A percentile compares a stretch with the other conserved stretches of the same genome.
Evolutionary conservation across 2,113 vertebrate species (phyloP).

Genomic region (Pangasianodon hypophthalmus): DNA sequence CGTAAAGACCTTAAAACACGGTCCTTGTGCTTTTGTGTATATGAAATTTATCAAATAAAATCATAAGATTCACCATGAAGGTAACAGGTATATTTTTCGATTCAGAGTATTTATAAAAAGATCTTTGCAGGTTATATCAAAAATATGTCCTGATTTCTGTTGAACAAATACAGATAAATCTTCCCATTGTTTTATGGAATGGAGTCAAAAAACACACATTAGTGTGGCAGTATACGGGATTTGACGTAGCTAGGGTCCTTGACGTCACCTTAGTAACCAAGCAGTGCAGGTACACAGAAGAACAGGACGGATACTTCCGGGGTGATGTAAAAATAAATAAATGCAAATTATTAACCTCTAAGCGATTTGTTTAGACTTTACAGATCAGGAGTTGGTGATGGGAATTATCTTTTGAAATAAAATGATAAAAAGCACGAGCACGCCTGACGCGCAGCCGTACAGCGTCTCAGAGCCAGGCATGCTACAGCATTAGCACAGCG

Average conservation of each 20-base stretch:
- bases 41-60: no score
- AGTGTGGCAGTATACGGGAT: not conserved
- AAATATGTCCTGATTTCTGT: no score
- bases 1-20: no score
- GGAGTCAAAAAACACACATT: no score
- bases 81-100: no score
- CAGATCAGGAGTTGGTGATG: not conserved
- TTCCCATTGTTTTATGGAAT: no score
- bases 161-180: no score
- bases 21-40: no score
- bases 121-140: no score
- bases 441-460: not conserved
- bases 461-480: no score
- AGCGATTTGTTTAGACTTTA: not conserved
- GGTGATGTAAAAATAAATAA: not conserved
- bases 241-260: not conserved
- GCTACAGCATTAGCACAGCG: not conserved
- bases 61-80: no score
- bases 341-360: not conserved
- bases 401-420: not conserved
- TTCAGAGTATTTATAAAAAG: no score
- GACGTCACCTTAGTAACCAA: slow-evolving; percentile 32
- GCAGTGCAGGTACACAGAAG: not conserved
- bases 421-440: not conserved
- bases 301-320: slow-evolving; percentile 33